Percentiles rank a stretch among this genome's conserved stretches.
These are phyloP conservation scores for Dicaeum eximium DNA, from an alignment of 2,113 vertebrate species.

Conservation along the genomic window DNA sequence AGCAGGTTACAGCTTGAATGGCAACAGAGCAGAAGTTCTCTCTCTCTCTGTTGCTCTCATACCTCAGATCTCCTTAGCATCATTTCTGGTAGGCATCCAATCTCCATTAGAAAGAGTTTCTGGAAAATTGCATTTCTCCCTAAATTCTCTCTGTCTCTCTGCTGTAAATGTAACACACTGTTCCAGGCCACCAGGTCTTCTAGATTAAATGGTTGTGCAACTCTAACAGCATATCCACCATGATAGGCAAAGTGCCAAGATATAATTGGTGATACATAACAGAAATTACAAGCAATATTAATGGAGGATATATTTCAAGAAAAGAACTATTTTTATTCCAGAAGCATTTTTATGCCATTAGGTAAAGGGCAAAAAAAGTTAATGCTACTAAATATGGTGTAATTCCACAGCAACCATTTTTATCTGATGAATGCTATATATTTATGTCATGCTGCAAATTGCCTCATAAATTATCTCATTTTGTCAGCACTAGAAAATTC, in stretches of 20 bases:
- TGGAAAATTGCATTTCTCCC: slow-evolving; percentile 51
- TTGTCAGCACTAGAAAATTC: background rate
- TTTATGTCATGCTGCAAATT: slow-evolving; percentile 18
- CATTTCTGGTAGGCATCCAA: slow-evolving; percentile 62
- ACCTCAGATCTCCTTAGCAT: slow-evolving; percentile 66
- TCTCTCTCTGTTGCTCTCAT: slow-evolving; percentile 30
- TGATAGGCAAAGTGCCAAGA: slow-evolving; percentile 25
- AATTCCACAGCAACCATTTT: slow-evolving; percentile 32
- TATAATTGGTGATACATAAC: slow-evolving; percentile 35
- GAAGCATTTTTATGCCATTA: slow-evolving; percentile 37
- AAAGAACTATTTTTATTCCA: background rate
- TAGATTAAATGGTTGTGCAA: slow-evolving; percentile 17
- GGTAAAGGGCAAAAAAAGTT: slow-evolving; percentile 46
- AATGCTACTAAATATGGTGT: slow-evolving; percentile 46
- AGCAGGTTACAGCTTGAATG: slow-evolving; percentile 61
- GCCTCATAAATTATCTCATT: slow-evolving; percentile 29
- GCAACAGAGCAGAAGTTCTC: slow-evolving; percentile 66
- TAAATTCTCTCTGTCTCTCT: slow-evolving; percentile 11
- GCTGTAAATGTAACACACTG: slow-evolving; percentile 28
- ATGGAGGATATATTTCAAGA: slow-evolving; percentile 33
- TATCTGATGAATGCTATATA: slow-evolving; percentile 27
- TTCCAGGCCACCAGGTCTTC: slow-evolving; percentile 21
- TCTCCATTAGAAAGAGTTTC: slow-evolving; percentile 57
- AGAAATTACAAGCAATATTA: slow-evolving; percentile 32
- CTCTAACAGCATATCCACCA: background rate